Conservation (phyloP, 2,888 invertebrate genomes). For the Apamea sordens region DNA sequence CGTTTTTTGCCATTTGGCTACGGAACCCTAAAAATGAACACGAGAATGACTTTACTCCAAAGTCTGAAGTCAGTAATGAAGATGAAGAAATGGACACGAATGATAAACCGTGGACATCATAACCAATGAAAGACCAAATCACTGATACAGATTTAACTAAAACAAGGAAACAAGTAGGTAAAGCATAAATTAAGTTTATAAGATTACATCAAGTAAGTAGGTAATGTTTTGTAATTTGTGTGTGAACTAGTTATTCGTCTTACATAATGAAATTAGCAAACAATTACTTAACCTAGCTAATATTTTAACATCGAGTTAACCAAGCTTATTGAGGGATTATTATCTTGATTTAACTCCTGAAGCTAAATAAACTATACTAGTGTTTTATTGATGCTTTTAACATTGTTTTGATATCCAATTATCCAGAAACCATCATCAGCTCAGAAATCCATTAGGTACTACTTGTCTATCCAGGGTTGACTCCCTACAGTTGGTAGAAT, state of each 20-base stretch:
- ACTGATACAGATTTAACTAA: neutral
- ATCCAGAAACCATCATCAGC: neutral
- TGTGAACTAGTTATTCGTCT: constrained; percentile 50
- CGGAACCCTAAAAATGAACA: too few relatives aligned
- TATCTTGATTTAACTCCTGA: neutral
- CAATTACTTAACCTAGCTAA: constrained; percentile 5
- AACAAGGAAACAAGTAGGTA: constrained; percentile 1
- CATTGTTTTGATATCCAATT: neutral
- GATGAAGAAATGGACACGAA: neutral
- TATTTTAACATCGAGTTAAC: constrained; percentile 24
- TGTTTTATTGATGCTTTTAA: neutral
- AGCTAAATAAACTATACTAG: neutral
- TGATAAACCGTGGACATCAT: constrained; percentile 1
- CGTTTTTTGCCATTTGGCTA: too few relatives aligned
- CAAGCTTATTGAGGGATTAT: constrained; percentile 9
- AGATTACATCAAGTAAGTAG: constrained; percentile 44
- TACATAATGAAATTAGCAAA: constrained; percentile 51
- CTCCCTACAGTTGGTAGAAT: neutral
- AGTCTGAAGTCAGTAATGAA: neutral
- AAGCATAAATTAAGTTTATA: constrained; percentile 14
- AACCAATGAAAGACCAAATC: neutral
- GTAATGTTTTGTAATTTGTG: constrained; percentile 52
- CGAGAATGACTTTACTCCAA: neutral
- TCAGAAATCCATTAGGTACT: neutral
- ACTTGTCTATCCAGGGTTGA: neutral